Evolutionary conservation across 2,113 vertebrate species (phyloP).

Genomic region (Thalassarche chlororhynchos): DNA sequence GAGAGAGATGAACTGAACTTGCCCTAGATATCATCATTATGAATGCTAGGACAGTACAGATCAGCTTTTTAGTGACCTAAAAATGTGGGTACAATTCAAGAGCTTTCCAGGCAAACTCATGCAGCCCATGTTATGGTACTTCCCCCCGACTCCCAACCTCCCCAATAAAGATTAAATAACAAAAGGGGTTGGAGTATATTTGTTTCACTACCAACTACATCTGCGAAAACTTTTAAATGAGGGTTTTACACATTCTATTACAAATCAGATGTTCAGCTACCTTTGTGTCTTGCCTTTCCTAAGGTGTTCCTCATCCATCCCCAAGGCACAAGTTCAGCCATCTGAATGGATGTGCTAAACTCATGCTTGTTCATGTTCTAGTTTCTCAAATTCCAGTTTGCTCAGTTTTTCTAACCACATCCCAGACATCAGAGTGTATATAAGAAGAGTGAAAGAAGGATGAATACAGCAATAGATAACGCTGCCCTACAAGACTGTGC

Average conservation of each 20-base stretch:
- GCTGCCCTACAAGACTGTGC: rapidly evolving
- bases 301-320: not conserved
- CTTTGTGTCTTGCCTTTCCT: not conserved
- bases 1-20: not conserved
- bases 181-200: not conserved
- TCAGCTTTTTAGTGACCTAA: not conserved
- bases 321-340: not conserved
- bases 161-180: not conserved
- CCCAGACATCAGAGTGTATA: not conserved
- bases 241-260: not conserved
- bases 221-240: not conserved
- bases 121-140: not conserved
- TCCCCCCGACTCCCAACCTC: rapidly evolving
- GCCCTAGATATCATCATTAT: not conserved
- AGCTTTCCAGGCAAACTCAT: not conserved
- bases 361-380: not conserved
- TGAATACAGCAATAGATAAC: not conserved
- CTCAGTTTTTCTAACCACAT: not conserved
- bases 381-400: not conserved
- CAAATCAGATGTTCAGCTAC: not conserved
- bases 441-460: not conserved
- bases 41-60: not conserved
- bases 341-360: not conserved
- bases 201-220: not conserved
- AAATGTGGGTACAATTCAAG: not conserved